These are phyloP conservation scores for Eueides isabella DNA, from an alignment of 1,140 invertebrate genomes.

Conservation along the genomic window DNA sequence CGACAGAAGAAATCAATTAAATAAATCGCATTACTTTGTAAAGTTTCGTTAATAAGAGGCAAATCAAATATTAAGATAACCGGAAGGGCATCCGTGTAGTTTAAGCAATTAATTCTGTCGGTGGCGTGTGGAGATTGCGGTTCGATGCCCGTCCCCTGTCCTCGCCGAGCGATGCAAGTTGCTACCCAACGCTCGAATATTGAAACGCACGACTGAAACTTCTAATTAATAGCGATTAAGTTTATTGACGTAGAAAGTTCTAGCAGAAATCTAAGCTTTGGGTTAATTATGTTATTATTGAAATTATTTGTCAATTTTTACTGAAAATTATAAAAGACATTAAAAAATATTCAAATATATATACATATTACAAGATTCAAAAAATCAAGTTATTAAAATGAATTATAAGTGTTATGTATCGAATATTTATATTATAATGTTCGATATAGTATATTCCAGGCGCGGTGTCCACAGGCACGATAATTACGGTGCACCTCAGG, in stretches of 20 bases:
- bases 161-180: slow-evolving; percentile 24
- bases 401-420: neutral
- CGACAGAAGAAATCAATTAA: too few relatives aligned
- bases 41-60: neutral
- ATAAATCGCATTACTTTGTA: too few relatives aligned
- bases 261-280: neutral
- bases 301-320: neutral
- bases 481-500: slow-evolving; percentile 68
- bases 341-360: too few relatives aligned
- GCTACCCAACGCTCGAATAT: slow-evolving; percentile 32
- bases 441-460: slow-evolving; percentile 1
- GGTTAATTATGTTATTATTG: neutral
- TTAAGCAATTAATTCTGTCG: slow-evolving; percentile 44
- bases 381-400: too few relatives aligned
- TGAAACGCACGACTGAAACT: slow-evolving; percentile 47
- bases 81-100: slow-evolving; percentile 21
- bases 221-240: slow-evolving; percentile 47
- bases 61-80: slow-evolving; percentile 31
- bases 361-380: too few relatives aligned
- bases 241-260: slow-evolving; percentile 41
- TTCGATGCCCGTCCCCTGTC: slow-evolving; percentile 42
- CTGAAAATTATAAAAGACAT: neutral
- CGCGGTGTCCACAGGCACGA: slow-evolving; percentile 49
- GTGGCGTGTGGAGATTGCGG: slow-evolving; percentile 42
- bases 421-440: neutral